Evolutionary conservation across 2,113 vertebrate species (phyloP).

Genomic region (Rhizomys pruinosus): DNA sequence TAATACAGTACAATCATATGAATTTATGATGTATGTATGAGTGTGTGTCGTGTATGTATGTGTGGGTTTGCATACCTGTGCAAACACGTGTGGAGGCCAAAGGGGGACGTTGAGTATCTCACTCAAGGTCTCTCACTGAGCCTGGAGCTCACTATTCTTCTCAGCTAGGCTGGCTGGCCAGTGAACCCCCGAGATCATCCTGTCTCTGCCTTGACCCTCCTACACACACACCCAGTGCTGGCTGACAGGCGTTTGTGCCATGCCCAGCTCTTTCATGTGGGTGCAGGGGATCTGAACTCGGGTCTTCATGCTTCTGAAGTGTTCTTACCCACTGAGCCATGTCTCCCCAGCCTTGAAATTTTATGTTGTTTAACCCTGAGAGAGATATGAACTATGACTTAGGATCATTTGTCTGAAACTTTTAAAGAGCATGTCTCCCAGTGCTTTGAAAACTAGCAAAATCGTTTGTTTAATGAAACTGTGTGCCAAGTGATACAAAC

Average conservation of each 20-base stretch:
- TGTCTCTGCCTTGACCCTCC: neutral
- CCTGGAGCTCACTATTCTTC: neutral
- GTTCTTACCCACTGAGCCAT: neutral
- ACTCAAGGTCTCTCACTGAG: neutral
- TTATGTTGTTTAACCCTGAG: constrained; percentile 9
- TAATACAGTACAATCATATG: neutral
- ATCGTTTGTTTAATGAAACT: neutral
- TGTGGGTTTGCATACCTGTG: too few relatives aligned
- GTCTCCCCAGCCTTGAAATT: neutral
- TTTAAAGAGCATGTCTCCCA: constrained; percentile 8
- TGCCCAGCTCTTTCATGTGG: too few relatives aligned
- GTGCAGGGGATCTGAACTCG: neutral
- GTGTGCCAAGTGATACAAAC: neutral
- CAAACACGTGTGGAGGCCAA: neutral
- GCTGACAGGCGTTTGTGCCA: neutral
- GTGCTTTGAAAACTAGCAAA: neutral
- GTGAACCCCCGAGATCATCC: neutral
- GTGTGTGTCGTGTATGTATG: neutral
- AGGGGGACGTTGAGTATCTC: neutral
- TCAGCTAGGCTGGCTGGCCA: neutral
- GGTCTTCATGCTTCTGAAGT: neutral
- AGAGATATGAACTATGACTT: neutral
- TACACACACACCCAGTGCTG: too few relatives aligned
- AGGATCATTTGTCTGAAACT: constrained; percentile 9
- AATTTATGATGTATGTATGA: neutral